phyloP scores from a whole-genome alignment of 2,113 vertebrate species.

The Sphaerodactylus townsendi region DNA sequence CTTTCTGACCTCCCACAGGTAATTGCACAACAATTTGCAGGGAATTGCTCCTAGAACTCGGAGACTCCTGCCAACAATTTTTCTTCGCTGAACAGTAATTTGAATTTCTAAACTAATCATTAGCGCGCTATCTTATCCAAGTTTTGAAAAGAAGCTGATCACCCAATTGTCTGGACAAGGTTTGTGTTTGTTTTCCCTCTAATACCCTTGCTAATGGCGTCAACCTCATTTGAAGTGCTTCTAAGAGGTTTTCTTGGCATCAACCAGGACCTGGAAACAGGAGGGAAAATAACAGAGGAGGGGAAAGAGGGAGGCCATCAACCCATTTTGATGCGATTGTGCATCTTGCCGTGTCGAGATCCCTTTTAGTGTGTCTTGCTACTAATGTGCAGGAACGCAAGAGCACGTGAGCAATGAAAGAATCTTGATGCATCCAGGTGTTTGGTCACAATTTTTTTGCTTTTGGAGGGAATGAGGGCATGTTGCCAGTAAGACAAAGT shows the following conservation, averaged over 20 bases:
- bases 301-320: no score
- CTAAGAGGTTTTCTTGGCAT: neutral
- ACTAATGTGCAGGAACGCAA: no score
- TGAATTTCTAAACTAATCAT: slow-evolving; percentile 68
- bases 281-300: neutral
- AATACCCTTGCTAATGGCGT: neutral
- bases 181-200: slow-evolving; percentile 6
- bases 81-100: slow-evolving; percentile 52
- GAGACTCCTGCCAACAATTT: slow-evolving; percentile 65
- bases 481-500: no score
- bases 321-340: no score
- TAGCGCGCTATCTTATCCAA: slow-evolving; percentile 32
- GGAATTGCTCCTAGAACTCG: slow-evolving; percentile 64
- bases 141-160: slow-evolving; percentile 43
- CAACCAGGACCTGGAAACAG: neutral
- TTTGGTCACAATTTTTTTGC: no score
- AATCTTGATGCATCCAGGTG: no score
- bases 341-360: no score
- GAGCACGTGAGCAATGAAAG: no score
- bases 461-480: no score
- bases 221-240: neutral
- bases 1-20: slow-evolving; percentile 73
- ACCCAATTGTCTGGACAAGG: neutral
- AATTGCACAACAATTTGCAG: slow-evolving; percentile 72
- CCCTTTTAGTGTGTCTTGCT: no score